phyloP scores from a whole-genome alignment of 2,113 vertebrate genomes.

The Dryoscopus gambensis region DNA sequence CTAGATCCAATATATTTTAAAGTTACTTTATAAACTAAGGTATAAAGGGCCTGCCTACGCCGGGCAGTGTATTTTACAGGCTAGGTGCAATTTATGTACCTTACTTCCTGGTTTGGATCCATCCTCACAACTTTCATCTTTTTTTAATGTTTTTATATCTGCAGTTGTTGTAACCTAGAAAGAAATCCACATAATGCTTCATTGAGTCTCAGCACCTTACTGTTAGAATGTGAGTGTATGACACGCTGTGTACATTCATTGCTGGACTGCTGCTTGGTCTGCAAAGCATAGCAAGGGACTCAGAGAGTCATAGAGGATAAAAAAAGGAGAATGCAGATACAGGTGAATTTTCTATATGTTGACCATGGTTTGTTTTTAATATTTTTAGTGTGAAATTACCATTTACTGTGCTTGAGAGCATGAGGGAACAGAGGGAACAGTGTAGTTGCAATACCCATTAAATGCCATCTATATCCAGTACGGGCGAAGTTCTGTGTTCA shows the following conservation, averaged over 20 bases:
- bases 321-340: constrained; percentile 29
- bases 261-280: constrained; percentile 9
- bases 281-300: constrained; percentile 9
- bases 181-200: not conserved
- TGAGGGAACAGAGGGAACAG: constrained; percentile 37
- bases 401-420: constrained; percentile 16
- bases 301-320: constrained; percentile 2
- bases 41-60: not conserved
- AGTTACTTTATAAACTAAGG: not conserved
- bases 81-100: not conserved
- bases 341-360: not conserved
- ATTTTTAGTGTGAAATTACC: constrained; percentile 7
- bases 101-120: not conserved
- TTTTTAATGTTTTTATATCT: not conserved
- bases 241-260: constrained; percentile 31
- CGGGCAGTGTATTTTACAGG: not conserved
- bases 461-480: constrained; percentile 49
- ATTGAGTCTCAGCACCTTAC: constrained; percentile 18
- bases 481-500: constrained; percentile 52
- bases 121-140: not conserved
- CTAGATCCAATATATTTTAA: not conserved
- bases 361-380: not conserved
- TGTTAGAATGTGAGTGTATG: not conserved
- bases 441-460: constrained; percentile 37
- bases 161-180: not conserved